Conservation (phyloP, 2,797 vertebrate species). For the Kryptolebias ocellatus region DNA sequence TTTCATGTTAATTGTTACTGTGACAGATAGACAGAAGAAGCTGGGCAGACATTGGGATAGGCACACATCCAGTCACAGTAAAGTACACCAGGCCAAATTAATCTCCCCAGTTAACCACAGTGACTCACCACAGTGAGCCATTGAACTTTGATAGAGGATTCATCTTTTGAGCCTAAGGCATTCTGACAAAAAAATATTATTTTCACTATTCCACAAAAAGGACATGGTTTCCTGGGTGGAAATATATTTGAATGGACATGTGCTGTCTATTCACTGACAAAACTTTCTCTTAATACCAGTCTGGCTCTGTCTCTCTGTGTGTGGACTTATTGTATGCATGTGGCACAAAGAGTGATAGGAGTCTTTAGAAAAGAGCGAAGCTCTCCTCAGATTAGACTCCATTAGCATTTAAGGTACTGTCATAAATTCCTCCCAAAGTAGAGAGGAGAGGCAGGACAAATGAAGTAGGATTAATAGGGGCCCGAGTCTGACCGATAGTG, state of each 20-base stretch:
- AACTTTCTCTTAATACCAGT: constrained; percentile 76
- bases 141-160: constrained; percentile 71
- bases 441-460: constrained; percentile 80
- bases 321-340: constrained; percentile 72
- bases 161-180: constrained; percentile 63
- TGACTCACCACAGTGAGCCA: constrained; percentile 53
- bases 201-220: constrained; percentile 72
- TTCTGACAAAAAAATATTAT: constrained; percentile 66
- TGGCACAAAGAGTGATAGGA: constrained; percentile 81
- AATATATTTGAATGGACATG: constrained; percentile 76
- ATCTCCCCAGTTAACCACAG: constrained; percentile 65
- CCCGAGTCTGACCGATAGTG: constrained; percentile 78
- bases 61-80: constrained; percentile 53
- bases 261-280: constrained; percentile 70
- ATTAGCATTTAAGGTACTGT: constrained; percentile 86
- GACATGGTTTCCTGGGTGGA: constrained; percentile 74
- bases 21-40: constrained; percentile 54
- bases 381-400: constrained; percentile 81
- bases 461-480: constrained; percentile 83
- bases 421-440: constrained; percentile 84
- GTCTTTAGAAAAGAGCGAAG: constrained; percentile 80
- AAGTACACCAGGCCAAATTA: constrained; percentile 57
- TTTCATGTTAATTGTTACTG: constrained; percentile 67
- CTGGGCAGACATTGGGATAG: constrained; percentile 45
- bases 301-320: constrained; percentile 58